phyloP scores from a whole-genome alignment of 2,797 vertebrate genomes.

The Takifugu rubripes region DNA sequence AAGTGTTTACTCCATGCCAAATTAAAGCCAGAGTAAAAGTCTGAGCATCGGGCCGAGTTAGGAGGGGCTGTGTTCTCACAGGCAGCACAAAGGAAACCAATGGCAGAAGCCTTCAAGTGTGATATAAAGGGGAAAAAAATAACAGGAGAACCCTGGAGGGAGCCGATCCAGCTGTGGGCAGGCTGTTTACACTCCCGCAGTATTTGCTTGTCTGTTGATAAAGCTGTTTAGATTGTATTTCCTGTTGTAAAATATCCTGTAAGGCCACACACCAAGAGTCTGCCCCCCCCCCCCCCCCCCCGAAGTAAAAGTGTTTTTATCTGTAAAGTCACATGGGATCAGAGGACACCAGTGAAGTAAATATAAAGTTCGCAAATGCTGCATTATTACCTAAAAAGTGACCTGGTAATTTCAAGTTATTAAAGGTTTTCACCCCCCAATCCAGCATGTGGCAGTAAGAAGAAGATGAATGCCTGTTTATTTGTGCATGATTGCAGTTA shows the following conservation, averaged over 20 bases:
- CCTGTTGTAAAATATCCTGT: conserved; percentile 31
- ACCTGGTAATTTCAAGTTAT: no score
- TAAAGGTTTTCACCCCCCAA: no score
- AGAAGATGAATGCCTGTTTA: no score
- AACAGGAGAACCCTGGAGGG: not conserved
- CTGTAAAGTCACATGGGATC: no score
- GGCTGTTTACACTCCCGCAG: conserved; percentile 35
- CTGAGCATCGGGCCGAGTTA: conserved; percentile 35
- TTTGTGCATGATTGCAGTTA: no score
- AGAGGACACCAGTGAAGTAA: no score
- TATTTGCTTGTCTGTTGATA: conserved; percentile 44
- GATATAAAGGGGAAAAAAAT: conserved; percentile 1
- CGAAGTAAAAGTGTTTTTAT: not conserved
- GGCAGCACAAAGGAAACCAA: conserved; percentile 18
- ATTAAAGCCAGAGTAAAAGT: conserved; percentile 41
- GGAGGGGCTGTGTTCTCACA: conserved; percentile 1
- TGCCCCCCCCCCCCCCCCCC: not conserved
- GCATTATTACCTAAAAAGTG: no score
- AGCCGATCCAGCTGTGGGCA: conserved; percentile 20
- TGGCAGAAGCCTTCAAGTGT: conserved; percentile 12
- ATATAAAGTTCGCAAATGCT: no score
- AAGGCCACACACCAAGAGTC: conserved; percentile 39
- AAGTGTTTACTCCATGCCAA: conserved; percentile 45
- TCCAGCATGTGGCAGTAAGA: no score
- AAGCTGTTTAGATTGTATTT: conserved; percentile 39